These are phyloP conservation scores for Heterodera schachtii DNA, from an alignment of 1,140 invertebrate genomes.

Conservation along the genomic window DNA sequence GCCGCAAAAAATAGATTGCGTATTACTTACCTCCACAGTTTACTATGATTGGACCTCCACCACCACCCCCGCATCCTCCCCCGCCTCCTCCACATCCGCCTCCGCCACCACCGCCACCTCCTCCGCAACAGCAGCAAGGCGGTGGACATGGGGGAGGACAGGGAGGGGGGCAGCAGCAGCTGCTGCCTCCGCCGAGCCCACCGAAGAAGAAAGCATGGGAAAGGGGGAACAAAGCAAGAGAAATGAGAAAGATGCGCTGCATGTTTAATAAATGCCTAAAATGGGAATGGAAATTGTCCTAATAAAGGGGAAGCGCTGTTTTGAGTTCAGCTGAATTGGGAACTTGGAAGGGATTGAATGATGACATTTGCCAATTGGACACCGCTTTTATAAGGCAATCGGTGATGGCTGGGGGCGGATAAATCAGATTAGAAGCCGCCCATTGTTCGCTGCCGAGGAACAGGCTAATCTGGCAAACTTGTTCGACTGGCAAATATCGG, in stretches of 20 bases:
- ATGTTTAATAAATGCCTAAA: not conserved
- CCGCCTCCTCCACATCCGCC: not conserved
- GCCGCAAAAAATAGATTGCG: not conserved
- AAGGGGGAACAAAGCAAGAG: not conserved
- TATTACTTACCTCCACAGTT: slow-evolving; percentile 6
- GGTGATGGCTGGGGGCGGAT: not conserved
- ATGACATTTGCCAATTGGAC: not conserved
- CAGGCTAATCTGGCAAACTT: not conserved
- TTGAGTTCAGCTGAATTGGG: not conserved
- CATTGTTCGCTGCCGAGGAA: not conserved
- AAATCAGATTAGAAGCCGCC: not conserved
- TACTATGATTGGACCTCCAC: slow-evolving; percentile 4
- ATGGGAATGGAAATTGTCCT: not conserved
- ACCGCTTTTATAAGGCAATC: not conserved
- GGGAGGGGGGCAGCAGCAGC: not conserved
- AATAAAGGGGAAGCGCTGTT: not conserved
- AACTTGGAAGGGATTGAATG: not conserved
- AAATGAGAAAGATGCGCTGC: not conserved
- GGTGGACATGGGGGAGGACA: not conserved
- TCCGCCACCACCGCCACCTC: not conserved
- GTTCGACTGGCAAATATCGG: not conserved
- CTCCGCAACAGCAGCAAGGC: not conserved
- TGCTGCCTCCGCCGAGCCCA: not conserved
- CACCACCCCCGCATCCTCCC: not conserved
- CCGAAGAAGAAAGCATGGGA: slow-evolving; percentile 6